These are phyloP conservation scores for Lepidotrigona ventralis DNA, from an alignment of 1,140 invertebrate genomes.

Conservation along the genomic window DNA sequence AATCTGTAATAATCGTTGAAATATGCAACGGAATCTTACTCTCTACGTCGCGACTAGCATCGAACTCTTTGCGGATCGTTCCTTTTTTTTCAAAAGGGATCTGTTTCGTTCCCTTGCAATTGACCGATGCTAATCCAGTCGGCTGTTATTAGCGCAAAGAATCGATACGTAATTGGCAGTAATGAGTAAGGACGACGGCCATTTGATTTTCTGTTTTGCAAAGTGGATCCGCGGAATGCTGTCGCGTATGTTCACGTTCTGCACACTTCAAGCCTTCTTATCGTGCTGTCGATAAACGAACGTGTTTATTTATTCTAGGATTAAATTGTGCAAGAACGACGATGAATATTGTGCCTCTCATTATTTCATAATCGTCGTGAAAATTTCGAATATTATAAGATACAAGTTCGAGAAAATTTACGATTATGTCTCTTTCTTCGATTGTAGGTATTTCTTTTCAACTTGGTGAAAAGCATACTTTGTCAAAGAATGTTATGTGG, in stretches of 20 bases:
- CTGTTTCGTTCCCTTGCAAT: neutral
- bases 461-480: too few species aligned
- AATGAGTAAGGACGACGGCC: neutral
- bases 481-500: too few species aligned
- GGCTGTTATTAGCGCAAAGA: neutral
- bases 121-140: neutral
- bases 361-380: neutral
- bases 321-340: neutral
- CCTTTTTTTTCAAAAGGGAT: neutral
- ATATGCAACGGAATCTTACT: slow-evolving; percentile 20
- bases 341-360: neutral
- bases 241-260: neutral
- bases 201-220: neutral
- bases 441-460: too few species aligned
- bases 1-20: slow-evolving; percentile 15
- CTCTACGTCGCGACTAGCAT: neutral
- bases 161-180: neutral
- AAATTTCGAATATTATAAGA: neutral
- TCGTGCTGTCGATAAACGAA: too few species aligned
- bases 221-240: neutral
- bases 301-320: neutral
- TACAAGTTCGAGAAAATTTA: neutral
- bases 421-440: neutral
- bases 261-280: neutral
- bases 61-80: neutral